Conservation (phyloP, 2,888 invertebrate genomes). For the Pediacus dermestoides region DNA sequence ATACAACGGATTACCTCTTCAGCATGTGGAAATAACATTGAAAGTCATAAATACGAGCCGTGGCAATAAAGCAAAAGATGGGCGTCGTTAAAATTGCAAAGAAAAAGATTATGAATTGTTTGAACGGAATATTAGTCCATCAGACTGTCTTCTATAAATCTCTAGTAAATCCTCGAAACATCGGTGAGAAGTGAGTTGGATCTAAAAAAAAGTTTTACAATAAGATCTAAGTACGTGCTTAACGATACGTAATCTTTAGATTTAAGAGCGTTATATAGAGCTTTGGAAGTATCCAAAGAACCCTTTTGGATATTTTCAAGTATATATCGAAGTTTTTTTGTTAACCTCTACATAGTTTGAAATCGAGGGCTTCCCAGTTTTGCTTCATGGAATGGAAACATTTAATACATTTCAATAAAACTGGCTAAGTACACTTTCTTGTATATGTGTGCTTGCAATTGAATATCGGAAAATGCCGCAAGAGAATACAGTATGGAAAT, state of each 20-base stretch:
- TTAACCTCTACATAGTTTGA: slow-evolving; percentile 1
- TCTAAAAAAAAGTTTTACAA: slow-evolving; percentile 19
- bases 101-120: slow-evolving; percentile 14
- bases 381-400: not conserved
- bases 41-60: no score
- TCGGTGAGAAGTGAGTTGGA: slow-evolving; percentile 14
- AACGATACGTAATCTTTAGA: slow-evolving; percentile 18
- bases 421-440: slow-evolving; percentile 1
- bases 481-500: no score
- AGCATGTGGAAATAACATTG: no score
- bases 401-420: slow-evolving; percentile 7
- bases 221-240: slow-evolving; percentile 18
- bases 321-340: slow-evolving; percentile 1
- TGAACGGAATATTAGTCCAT: slow-evolving; percentile 11
- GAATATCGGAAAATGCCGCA: no score
- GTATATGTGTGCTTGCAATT: no score
- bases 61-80: no score
- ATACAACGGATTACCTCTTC: no score
- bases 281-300: slow-evolving; percentile 8
- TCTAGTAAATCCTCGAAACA: slow-evolving; percentile 16
- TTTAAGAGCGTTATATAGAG: slow-evolving; percentile 16
- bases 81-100: slow-evolving; percentile 10
- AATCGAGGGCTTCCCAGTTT: not conserved
- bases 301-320: slow-evolving; percentile 9
- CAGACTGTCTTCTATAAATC: slow-evolving; percentile 12